Evolutionary conservation across 2,113 vertebrate species (phyloP).

Genomic region (Trematomus loennbergii): DNA sequence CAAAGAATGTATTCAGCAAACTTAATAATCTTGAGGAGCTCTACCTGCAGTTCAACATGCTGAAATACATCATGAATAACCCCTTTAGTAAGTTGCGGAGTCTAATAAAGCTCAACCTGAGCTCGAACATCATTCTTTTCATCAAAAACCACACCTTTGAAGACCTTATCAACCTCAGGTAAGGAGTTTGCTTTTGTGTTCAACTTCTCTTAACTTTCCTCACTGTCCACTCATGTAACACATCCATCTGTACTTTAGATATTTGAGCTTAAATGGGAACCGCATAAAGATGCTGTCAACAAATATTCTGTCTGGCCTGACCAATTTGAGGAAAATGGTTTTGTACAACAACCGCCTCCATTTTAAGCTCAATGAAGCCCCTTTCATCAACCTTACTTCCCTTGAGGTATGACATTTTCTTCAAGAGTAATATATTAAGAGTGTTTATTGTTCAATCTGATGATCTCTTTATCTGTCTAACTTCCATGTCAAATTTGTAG

Average conservation of each 20-base stretch:
- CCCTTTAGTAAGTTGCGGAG: slow-evolving; percentile 28
- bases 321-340: slow-evolving; percentile 5
- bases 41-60: slow-evolving; percentile 41
- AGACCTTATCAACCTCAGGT: slow-evolving; percentile 26
- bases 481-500: slow-evolving; percentile 17
- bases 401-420: slow-evolving; percentile 27
- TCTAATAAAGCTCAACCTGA: slow-evolving; percentile 31
- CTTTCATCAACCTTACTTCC: slow-evolving; percentile 32
- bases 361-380: slow-evolving; percentile 14
- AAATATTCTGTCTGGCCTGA: slow-evolving; percentile 26
- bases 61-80: slow-evolving; percentile 39
- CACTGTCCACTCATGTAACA: neutral
- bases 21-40: slow-evolving; percentile 35
- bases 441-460: neutral
- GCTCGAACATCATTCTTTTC: slow-evolving; percentile 45
- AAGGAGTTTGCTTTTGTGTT: neutral
- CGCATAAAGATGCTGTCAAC: slow-evolving; percentile 45
- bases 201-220: neutral
- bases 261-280: slow-evolving; percentile 37
- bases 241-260: slow-evolving; percentile 2
- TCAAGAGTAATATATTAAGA: neutral
- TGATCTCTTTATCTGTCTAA: neutral
- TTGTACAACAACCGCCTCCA: slow-evolving; percentile 46
- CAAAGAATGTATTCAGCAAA: slow-evolving; percentile 10
- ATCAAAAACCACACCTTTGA: slow-evolving; percentile 23